A percentile compares a stretch with the other conserved stretches of the same genome.
These are phyloP conservation scores for Trichomycterus rosablanca DNA, from an alignment of 2,113 vertebrate genomes.

Conservation along the genomic window DNA sequence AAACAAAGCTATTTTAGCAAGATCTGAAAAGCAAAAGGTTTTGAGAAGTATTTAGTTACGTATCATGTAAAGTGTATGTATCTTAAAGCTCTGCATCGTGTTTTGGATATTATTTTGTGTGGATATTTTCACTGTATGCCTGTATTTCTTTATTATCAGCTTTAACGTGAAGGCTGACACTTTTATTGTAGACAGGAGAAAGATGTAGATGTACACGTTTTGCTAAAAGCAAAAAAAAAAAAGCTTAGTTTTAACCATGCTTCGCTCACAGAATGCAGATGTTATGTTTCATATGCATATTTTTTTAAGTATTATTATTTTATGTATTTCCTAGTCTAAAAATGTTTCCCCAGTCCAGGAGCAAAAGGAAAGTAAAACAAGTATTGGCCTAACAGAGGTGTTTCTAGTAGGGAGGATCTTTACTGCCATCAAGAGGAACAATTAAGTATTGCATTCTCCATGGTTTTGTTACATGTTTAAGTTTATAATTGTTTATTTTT, in stretches of 20 bases:
- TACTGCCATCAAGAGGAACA: constrained; percentile 57
- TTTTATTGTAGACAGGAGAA: constrained; percentile 24
- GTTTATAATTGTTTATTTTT: constrained; percentile 21
- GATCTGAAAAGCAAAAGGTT: constrained; percentile 46
- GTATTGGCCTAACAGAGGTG: background rate
- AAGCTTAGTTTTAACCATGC: background rate
- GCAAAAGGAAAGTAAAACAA: no score
- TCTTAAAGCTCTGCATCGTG: constrained; percentile 63
- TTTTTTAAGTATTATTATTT: background rate
- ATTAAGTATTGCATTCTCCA: constrained; percentile 29
- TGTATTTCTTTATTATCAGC: constrained; percentile 42
- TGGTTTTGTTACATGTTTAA: constrained; percentile 1
- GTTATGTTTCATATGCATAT: background rate
- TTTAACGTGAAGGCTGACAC: constrained; percentile 42
- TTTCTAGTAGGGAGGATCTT: background rate
- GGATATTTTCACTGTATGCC: constrained; percentile 51
- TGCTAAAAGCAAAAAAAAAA: constrained; percentile 13
- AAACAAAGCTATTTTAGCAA: constrained; percentile 62
- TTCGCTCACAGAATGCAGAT: constrained; percentile 5
- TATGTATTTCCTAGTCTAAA: no score
- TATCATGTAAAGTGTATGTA: constrained; percentile 66
- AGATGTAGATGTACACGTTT: constrained; percentile 14
- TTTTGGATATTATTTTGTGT: constrained; percentile 45
- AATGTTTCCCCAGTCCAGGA: no score
- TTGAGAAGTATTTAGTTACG: constrained; percentile 54